phyloP scores from a whole-genome alignment of 2,888 invertebrate genomes.

The Cantharis rustica region DNA sequence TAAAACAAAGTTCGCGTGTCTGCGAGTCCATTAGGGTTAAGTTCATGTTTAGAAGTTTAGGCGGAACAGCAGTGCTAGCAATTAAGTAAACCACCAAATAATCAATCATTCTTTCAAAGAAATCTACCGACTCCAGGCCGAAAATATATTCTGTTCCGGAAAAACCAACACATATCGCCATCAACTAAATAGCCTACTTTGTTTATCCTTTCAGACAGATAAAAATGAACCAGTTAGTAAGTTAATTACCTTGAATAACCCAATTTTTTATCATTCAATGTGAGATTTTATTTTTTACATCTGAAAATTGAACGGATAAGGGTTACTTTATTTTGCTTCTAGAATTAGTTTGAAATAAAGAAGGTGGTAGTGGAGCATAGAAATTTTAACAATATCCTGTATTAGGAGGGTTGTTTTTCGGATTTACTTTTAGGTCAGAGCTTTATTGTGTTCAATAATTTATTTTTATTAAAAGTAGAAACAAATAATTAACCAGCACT shows the following conservation, averaged over 20 bases:
- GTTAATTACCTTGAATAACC: background rate
- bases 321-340: background rate
- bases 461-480: background rate
- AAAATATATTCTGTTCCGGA: constrained; percentile 38
- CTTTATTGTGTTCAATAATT: constrained; percentile 15
- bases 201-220: background rate
- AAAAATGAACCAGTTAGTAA: background rate
- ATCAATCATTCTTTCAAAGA: constrained; percentile 48
- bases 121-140: constrained; percentile 36
- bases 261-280: background rate
- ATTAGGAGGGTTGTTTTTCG: background rate
- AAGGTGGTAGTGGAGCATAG: background rate
- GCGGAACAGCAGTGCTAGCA: constrained; percentile 44
- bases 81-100: constrained; percentile 48
- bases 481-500: constrained; percentile 9
- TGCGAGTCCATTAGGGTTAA: constrained; percentile 47
- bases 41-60: constrained; percentile 49
- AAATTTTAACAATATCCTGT: constrained; percentile 14
- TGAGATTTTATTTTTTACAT: background rate
- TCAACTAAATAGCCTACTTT: background rate
- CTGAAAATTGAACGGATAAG: background rate
- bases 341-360: background rate
- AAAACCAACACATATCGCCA: constrained; percentile 29
- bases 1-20: constrained; percentile 43
- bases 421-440: constrained; percentile 15